Evolutionary conservation across 2,888 invertebrate species (phyloP), one percentile per base, ranked within the genome.

Genomic region (Archaeoteleia sp.): DNA sequence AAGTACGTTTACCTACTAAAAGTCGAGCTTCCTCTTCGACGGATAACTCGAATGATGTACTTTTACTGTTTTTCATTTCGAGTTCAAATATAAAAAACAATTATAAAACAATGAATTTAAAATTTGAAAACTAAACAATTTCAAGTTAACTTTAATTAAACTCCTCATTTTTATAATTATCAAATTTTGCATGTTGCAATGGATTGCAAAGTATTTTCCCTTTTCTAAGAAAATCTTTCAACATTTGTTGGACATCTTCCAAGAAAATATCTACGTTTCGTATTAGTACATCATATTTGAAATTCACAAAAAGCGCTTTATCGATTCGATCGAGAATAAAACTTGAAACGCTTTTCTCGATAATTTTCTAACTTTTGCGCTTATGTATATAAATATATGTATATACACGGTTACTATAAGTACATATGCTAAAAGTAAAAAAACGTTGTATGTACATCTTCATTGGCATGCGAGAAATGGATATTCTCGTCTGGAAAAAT

Each of bases 351-450:
- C 32, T 55, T 58, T 42, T 54, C 48, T 66, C 54, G 46, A 66
- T 60, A 42, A 39, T 43, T 54, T 54, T 48, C 53, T 48, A 63
- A 68, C 63, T 37, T 55, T 63, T 49, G 63, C 55, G 54, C 43
- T 60, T 62, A 8, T 37, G 51, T 61, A 66, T 61, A 67, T 70
- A 60, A 63, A 63, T 63, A 63, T 70, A 67, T 58, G 54, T 67
- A 71, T 71, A 72, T 74, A 73, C 71, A 72, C 67, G 66, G 53
- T 58, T 70, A 68, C 67, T 72, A 65, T 72, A 73, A 73, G 70
- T 71, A 71, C 69, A 67, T 66, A 69, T 61, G 55, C 48, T 61
- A 66, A 68, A 67, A 71, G 66, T 69, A 71, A 66, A 65, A 72
- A 73, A 71, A 57, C 54, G 35, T 63, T 66, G 40, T 74, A 74